Conservation (phyloP, 2,888 invertebrate genomes). For the Zaprionus lineosus region DNA sequence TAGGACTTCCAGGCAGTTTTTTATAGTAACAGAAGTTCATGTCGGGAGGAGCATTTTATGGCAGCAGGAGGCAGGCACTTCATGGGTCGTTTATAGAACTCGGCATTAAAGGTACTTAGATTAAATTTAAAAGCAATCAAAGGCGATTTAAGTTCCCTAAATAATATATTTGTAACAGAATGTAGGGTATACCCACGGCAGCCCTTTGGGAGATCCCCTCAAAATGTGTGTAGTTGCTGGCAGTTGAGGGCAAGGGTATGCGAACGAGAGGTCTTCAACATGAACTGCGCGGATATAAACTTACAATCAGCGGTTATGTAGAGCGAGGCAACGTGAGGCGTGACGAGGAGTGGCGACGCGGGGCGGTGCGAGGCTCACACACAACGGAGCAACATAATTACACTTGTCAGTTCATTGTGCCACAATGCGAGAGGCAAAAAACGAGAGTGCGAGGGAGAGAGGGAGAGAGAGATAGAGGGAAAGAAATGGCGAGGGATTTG, state of each 20-base stretch:
- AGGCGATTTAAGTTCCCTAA: no score
- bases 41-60: no score
- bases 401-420: slow-evolving; percentile 78
- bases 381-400: slow-evolving; percentile 67
- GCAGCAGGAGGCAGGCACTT: no score
- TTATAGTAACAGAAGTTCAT: no score
- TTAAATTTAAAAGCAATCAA: no score
- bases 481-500: background rate
- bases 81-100: no score
- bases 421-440: slow-evolving; percentile 52
- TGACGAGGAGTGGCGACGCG: no score
- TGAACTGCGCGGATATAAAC: slow-evolving; percentile 62
- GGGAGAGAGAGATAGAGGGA: background rate
- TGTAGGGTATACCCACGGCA: no score
- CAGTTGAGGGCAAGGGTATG: background rate
- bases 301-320: slow-evolving; percentile 72
- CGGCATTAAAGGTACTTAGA: no score
- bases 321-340: slow-evolving; percentile 43
- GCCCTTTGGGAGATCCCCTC: no score
- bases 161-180: no score
- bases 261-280: slow-evolving; percentile 32
- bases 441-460: background rate
- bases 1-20: no score
- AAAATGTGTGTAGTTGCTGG: background rate
- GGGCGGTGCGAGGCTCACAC: slow-evolving; percentile 22